Conservation (phyloP, 2,113 vertebrate species). For the Neofelis nebulosa region DNA sequence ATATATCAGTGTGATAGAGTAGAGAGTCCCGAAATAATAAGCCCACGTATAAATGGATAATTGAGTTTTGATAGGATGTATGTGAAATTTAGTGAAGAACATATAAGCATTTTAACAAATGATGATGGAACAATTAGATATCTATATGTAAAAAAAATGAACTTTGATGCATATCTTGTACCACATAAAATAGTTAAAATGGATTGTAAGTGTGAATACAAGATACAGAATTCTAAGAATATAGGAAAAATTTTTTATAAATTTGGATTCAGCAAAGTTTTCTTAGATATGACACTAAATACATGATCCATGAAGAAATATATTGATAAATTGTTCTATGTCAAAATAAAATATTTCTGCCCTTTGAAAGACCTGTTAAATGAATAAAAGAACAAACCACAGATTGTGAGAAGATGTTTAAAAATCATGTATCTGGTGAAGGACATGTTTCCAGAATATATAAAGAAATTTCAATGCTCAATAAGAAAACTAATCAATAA, state of each 20-base stretch:
- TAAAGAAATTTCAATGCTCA: not conserved
- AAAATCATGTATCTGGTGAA: not conserved
- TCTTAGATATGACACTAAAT: not conserved
- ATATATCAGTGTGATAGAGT: not conserved
- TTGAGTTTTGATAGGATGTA: not conserved
- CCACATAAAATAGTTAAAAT: not conserved
- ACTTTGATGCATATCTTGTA: not conserved
- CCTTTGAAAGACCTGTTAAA: not conserved
- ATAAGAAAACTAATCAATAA: not conserved
- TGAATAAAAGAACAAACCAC: not conserved
- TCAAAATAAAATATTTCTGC: not conserved
- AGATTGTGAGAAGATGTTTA: not conserved
- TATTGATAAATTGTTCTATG: not conserved
- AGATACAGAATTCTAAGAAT: not conserved
- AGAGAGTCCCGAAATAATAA: not conserved
- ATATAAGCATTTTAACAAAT: not conserved
- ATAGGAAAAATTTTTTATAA: not conserved
- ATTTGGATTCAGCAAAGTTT: not conserved
- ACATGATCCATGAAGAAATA: not conserved
- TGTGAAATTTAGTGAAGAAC: not conserved
- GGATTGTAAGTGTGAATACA: not conserved
- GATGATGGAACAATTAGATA: not conserved
- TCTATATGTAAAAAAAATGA: not conserved
- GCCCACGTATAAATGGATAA: not conserved
- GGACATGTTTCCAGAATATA: not conserved